phyloP scores from a whole-genome alignment of 2,888 invertebrate species.

The Oxycera nigricornis region DNA sequence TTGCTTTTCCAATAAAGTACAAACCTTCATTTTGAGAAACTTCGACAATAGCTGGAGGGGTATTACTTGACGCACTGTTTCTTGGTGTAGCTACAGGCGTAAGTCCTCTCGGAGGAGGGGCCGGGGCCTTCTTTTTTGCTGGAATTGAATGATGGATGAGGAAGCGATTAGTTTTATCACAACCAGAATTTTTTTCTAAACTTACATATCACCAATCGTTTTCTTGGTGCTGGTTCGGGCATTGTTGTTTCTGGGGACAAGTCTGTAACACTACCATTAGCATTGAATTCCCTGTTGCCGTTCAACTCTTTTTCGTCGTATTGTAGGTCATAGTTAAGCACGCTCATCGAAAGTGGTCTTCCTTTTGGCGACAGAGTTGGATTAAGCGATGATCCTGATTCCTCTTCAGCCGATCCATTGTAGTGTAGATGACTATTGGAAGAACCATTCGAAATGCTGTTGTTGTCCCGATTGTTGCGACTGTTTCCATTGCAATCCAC shows the following conservation, averaged over 20 bases:
- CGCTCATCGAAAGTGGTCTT: slow-evolving; percentile 46
- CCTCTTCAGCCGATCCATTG: slow-evolving; percentile 27
- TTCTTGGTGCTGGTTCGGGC: slow-evolving; percentile 60
- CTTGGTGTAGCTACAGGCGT: slow-evolving; percentile 52
- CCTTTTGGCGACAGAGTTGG: slow-evolving; percentile 32
- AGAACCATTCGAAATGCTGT: slow-evolving; percentile 39
- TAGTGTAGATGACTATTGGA: slow-evolving; percentile 36
- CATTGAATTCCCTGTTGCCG: slow-evolving; percentile 41
- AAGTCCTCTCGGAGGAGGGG: slow-evolving; percentile 55
- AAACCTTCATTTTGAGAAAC: slow-evolving; percentile 25
- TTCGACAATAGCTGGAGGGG: slow-evolving; percentile 9
- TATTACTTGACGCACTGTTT: slow-evolving; percentile 23
- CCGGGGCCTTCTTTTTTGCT: slow-evolving; percentile 56
- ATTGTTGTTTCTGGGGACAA: slow-evolving; percentile 34
- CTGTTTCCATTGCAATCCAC: slow-evolving; percentile 58
- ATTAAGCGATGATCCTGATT: background rate
- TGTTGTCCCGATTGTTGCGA: slow-evolving; percentile 48
- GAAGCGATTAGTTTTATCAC: background rate
- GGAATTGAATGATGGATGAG: background rate
- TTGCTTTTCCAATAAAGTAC: background rate
- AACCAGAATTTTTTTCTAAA: too few species aligned
- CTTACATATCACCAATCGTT: slow-evolving; percentile 51
- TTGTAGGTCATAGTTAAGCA: slow-evolving; percentile 44
- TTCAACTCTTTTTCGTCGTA: slow-evolving; percentile 40
- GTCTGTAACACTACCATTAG: slow-evolving; percentile 48